Evolutionary conservation across 2,797 vertebrate genomes (phyloP).

Genomic region (Tamandua tetradactyla): DNA sequence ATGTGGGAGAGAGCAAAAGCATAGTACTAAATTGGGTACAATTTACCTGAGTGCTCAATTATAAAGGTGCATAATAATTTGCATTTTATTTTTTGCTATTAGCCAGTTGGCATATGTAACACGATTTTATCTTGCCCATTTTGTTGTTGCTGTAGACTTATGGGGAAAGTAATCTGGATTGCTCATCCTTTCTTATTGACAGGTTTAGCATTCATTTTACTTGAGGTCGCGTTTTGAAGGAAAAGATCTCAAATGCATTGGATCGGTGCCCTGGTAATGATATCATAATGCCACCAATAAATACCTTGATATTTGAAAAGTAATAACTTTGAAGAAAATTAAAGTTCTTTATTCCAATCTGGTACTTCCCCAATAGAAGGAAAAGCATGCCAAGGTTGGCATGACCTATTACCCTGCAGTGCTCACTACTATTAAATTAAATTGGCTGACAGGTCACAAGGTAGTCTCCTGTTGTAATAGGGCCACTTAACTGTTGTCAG

Average conservation of each 20-base stretch:
- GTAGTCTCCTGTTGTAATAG: not conserved
- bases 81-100: slow-evolving; percentile 60
- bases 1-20: not conserved
- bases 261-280: not conserved
- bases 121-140: slow-evolving; percentile 28
- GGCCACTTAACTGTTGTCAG: not conserved
- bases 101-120: slow-evolving; percentile 24
- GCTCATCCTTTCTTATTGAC: not conserved
- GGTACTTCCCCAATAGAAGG: not conserved
- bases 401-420: too few relatives aligned
- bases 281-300: not conserved
- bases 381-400: not conserved
- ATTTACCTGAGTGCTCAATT: slow-evolving; percentile 58
- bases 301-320: not conserved
- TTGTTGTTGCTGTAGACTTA: slow-evolving; percentile 18
- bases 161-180: not conserved
- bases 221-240: slow-evolving; percentile 25
- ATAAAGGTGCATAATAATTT: slow-evolving; percentile 59
- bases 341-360: not conserved
- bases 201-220: not conserved
- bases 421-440: not conserved
- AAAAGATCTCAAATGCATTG: not conserved
- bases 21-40: not conserved
- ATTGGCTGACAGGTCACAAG: not conserved
- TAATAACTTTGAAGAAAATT: not conserved